Conservation (phyloP, 2,888 invertebrate genomes). For the Abscondita cerata region DNA sequence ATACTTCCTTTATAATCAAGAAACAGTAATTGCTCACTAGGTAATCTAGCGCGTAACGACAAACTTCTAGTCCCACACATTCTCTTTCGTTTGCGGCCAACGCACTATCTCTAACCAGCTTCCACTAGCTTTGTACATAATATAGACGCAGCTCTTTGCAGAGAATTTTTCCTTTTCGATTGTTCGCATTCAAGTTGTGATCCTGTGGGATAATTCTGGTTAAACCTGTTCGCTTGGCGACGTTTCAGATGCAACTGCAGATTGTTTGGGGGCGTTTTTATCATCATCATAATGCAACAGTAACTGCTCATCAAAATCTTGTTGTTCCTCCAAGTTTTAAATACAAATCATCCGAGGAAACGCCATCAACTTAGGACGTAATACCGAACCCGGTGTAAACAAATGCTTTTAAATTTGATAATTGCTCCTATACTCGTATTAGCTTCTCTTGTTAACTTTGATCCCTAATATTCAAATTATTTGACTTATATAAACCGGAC, state of each 20-base stretch:
- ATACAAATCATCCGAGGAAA: slow-evolving; percentile 41
- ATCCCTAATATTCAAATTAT: slow-evolving; percentile 22
- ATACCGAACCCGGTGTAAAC: slow-evolving; percentile 62
- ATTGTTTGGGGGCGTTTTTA: too few species aligned
- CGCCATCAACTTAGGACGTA: slow-evolving; percentile 59
- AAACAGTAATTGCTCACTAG: slow-evolving; percentile 67
- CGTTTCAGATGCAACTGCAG: too few species aligned
- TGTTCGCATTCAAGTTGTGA: slow-evolving; percentile 19
- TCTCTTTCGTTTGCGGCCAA: slow-evolving; percentile 46
- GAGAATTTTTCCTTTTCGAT: slow-evolving; percentile 64
- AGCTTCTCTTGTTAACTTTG: slow-evolving; percentile 58
- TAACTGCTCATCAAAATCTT: not conserved
- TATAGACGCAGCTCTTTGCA: slow-evolving; percentile 75
- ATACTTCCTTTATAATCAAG: slow-evolving; percentile 61
- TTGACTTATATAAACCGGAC: slow-evolving; percentile 45
- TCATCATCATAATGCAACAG: slow-evolving; percentile 1
- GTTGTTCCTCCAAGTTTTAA: slow-evolving; percentile 6
- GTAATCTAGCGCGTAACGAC: slow-evolving; percentile 74
- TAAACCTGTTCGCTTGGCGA: slow-evolving; percentile 7
- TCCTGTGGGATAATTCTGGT: slow-evolving; percentile 22
- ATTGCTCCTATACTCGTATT: slow-evolving; percentile 63
- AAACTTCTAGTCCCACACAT: slow-evolving; percentile 74
- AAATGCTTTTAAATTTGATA: slow-evolving; percentile 59
- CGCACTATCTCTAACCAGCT: too few species aligned
- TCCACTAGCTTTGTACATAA: slow-evolving; percentile 70